These are phyloP conservation scores for Adineta ricciae DNA, from an alignment of 2,888 invertebrate genomes.

Conservation along the genomic window DNA sequence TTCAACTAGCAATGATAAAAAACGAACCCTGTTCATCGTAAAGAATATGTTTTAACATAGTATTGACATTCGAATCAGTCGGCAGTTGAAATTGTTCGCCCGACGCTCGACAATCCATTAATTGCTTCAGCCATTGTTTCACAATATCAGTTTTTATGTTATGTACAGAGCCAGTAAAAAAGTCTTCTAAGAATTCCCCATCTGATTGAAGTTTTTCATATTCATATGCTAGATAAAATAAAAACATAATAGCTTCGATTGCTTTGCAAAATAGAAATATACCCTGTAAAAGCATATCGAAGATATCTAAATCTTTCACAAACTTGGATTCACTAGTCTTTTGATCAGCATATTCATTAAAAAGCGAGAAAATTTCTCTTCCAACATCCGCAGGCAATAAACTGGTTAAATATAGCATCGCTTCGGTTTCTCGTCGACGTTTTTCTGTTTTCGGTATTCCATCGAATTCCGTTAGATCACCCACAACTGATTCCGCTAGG, in stretches of 20 bases:
- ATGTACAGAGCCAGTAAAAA: neutral
- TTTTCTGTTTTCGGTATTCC: constrained; percentile 72
- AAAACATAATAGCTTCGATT: neutral
- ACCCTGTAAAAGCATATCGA: constrained; percentile 79
- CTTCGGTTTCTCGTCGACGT: constrained; percentile 69
- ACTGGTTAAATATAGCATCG: constrained; percentile 33
- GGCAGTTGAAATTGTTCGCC: constrained; percentile 24
- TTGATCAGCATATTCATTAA: constrained; percentile 78
- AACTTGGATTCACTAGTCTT: constrained; percentile 73
- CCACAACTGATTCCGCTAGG: constrained; percentile 86
- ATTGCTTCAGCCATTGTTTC: constrained; percentile 18
- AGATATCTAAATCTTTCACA: constrained; percentile 84
- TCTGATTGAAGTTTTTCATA: constrained; percentile 28
- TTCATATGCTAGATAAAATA: constrained; percentile 23
- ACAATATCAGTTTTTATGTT: constrained; percentile 19
- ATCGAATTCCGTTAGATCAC: constrained; percentile 85
- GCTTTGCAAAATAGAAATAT: neutral
- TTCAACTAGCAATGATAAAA: no score
- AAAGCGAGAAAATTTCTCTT: constrained; percentile 36
- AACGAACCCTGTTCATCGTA: constrained; percentile 20
- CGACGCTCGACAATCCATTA: constrained; percentile 24
- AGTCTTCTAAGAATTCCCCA: constrained; percentile 21
- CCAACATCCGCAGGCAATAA: constrained; percentile 15
- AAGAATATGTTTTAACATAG: constrained; percentile 26
- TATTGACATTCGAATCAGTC: constrained; percentile 32